Conservation (phyloP, 2,888 invertebrate species). For the Aphodius granarius region DNA sequence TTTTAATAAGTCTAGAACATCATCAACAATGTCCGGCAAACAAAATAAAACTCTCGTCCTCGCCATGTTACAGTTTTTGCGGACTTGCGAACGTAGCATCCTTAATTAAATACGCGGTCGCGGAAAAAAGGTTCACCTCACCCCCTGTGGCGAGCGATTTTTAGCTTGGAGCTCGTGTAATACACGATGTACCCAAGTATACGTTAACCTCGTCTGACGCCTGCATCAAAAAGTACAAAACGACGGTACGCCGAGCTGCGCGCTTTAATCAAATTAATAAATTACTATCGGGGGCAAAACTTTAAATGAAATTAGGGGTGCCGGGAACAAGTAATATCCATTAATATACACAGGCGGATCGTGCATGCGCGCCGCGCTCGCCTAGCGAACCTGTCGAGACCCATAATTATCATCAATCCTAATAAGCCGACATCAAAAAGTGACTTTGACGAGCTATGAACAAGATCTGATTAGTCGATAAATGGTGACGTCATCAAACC, state of each 20-base stretch:
- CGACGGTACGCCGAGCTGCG: not conserved
- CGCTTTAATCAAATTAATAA: slow-evolving; percentile 19
- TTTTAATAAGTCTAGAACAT: too few relatives aligned
- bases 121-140: not conserved
- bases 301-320: slow-evolving; percentile 23
- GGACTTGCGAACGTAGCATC: not conserved
- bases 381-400: slow-evolving; percentile 8
- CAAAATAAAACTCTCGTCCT: not conserved
- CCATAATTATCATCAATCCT: slow-evolving; percentile 39
- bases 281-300: slow-evolving; percentile 22
- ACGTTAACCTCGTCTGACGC: not conserved
- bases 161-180: not conserved
- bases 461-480: slow-evolving; percentile 29
- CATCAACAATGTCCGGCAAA: not conserved
- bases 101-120: not conserved
- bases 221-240: not conserved
- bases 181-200: not conserved
- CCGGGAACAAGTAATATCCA: slow-evolving; percentile 29
- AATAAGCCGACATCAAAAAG: slow-evolving; percentile 33
- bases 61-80: not conserved
- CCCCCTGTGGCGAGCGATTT: not conserved
- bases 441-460: slow-evolving; percentile 37
- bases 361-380: slow-evolving; percentile 22
- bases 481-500: slow-evolving; percentile 8
- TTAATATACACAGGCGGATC: slow-evolving; percentile 33